Evolutionary conservation across 1,140 invertebrate species (phyloP), one percentile per base, ranked within the genome.

Genomic region (Apis laboriosa): DNA sequence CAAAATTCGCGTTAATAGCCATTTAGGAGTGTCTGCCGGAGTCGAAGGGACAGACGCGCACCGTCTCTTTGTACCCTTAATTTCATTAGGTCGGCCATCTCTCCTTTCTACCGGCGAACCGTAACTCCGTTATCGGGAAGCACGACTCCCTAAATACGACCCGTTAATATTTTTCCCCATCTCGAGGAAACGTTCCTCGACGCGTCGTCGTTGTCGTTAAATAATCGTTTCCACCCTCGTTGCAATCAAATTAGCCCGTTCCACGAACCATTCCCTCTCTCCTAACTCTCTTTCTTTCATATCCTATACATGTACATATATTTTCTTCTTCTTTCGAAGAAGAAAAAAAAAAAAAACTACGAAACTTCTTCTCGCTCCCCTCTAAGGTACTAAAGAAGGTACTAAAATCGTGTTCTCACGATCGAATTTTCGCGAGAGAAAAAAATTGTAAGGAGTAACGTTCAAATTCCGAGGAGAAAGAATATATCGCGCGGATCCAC

Each of bases 11-110:
- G 85, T 67, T 86, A 87, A 89, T 88, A 89, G 86, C 80, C 68
- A 84, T 84, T 84, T 85, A 89, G 83, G 84, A 79, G 85, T 84
- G 86, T 88, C 80, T 83, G 87, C 76, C 66, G 28, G 73, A 87
- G 66, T 88, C 79, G 83, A 68, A 84, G 85, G 81, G 87, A 76
- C 71, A 73, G 70, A 74, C 72, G 77, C 80, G 85, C 84, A 86
- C 83, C 85, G 86, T 90, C 91, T 92, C 92, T 93, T 93, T 93
- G 92, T 93, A 90, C 89, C 90, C 89, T 90, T 91, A 93, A 93
- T 93, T 93, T 91, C 89, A 93, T 93, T 93, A 92, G 76, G 80
- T 86, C 89, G 86, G 88, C 92, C 92, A 92, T 93, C 92, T 92
- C 92, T 91, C 90, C 92, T 89, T 84, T 89, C 90, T 85, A 87